A percentile compares a stretch with the other conserved stretches of the same genome.
phyloP scores from a whole-genome alignment of 2,113 vertebrate species.

The Verasper variegatus region DNA sequence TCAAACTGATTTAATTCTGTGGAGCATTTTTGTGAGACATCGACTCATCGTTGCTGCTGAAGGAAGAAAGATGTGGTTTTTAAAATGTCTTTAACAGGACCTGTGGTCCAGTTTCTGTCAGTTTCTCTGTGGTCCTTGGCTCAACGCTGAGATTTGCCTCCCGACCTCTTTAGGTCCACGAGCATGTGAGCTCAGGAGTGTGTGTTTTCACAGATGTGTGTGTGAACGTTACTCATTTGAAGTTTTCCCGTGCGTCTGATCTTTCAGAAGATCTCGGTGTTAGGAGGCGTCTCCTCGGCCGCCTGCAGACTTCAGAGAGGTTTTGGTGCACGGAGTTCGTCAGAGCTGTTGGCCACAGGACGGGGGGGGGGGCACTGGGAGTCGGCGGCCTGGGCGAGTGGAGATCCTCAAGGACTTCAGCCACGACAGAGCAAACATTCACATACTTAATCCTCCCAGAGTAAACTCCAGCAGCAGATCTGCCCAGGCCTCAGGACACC shows the following conservation, averaged over 20 bases:
- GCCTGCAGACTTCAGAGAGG: slow-evolving; percentile 20
- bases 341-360: slow-evolving; percentile 15
- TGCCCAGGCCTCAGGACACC: slow-evolving; percentile 16
- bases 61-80: not conserved
- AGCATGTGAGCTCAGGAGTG: slow-evolving; percentile 3
- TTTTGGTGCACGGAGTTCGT: slow-evolving; percentile 17
- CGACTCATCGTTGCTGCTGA: not conserved
- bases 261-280: slow-evolving; percentile 36
- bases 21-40: no score
- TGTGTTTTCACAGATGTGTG: slow-evolving; percentile 37
- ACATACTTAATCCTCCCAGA: slow-evolving; percentile 48
- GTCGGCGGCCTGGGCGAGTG: not conserved
- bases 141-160: slow-evolving; percentile 47
- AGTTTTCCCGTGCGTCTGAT: not conserved
- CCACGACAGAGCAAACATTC: slow-evolving; percentile 41
- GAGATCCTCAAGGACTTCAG: slow-evolving; percentile 20
- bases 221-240: not conserved
- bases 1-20: no score
- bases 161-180: not conserved
- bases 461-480: slow-evolving; percentile 46
- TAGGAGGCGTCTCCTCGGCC: slow-evolving; percentile 21
- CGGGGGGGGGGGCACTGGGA: not conserved
- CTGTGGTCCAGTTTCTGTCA: not conserved
- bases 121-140: slow-evolving; percentile 27
- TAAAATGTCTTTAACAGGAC: not conserved